Percentiles rank a stretch among this genome's conserved stretches.
Evolutionary conservation across 92 coral and sea anemone species (phyloP).

Genomic region (Blastomussa wellsi): DNA sequence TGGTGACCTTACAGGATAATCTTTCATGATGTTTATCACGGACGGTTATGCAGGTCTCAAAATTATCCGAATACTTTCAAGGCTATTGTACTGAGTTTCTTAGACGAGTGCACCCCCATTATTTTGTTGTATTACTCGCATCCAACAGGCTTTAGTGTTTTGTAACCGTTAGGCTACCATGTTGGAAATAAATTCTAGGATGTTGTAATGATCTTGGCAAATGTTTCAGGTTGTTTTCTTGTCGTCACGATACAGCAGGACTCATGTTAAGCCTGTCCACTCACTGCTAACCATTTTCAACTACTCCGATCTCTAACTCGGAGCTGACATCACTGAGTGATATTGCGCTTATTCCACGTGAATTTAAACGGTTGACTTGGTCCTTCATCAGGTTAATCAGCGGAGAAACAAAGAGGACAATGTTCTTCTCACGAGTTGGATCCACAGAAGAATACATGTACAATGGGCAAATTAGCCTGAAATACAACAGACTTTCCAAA

Average conservation of each 20-base stretch:
- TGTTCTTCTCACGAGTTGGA: slow-evolving; percentile 11
- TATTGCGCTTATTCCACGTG: slow-evolving; percentile 25
- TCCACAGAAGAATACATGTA: not conserved
- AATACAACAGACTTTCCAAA: slow-evolving; percentile 8
- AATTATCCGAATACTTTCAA: no score
- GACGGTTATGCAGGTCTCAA: no score
- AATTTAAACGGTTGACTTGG: slow-evolving; percentile 30
- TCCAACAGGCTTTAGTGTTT: slow-evolving; percentile 9
- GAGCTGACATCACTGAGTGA: slow-evolving; percentile 22
- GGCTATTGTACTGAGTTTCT: slow-evolving; percentile 2
- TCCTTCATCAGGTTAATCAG: slow-evolving; percentile 34
- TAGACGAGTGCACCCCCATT: not conserved
- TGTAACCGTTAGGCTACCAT: not conserved
- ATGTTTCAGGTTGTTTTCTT: not conserved
- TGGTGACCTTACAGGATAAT: not conserved
- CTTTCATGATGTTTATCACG: not conserved
- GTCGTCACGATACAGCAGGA: no score
- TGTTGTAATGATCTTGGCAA: not conserved
- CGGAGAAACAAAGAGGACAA: slow-evolving; percentile 35
- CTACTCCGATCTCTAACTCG: not conserved
- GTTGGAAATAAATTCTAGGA: not conserved
- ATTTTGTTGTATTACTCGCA: slow-evolving; percentile 16
- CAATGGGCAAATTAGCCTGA: not conserved
- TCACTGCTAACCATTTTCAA: not conserved
- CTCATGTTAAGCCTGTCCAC: no score